Base-by-base conservation (phyloP, 2,888 invertebrate genomes). In the Lucinisca nassula region DNA sequence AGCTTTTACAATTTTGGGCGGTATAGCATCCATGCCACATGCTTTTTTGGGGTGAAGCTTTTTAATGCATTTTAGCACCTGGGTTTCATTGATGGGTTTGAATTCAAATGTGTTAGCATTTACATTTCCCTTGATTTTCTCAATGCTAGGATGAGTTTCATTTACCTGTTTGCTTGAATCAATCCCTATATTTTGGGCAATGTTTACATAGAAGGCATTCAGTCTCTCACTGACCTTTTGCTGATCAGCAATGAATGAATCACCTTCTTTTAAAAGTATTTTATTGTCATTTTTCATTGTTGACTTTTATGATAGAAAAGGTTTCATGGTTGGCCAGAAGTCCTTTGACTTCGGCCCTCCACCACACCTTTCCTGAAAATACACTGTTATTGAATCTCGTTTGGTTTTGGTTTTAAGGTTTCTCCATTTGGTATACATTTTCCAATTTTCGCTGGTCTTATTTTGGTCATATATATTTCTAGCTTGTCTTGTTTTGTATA, bases 151-250 rank as follows among this genome's bases (percentile, higher is more conserved):
- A 30, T 77, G 82, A 10, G n/a, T 24, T 2, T 49, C n/a, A 40
- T 70, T 37, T 21, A 55, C 30, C 21, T 4, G 32, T 1, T 4
- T 55, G 24, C 35, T n/a, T 51, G 2, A 17, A 12, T 77, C 37
- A 21, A 75, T 82, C 17, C 77, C 77, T 24, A 82, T 70, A 38
- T 77, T 76, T 76, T 77, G 45, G 24, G 82, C 82, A 27, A 82
- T 77, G 51, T 76, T 72, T 0, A 72, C 76, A 82, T 77, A 82
- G 35, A 77, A 82, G 45, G 75, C 24, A 45, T 82, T 82, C n/a
- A 82, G 21, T 6, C 27, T 37, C 27, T 75, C 30, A 58, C 75
- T 75, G 27, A 75, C 75, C 30, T 75, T 10, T 45, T 40, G 24
- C 32, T 79, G 67, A 27, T 79, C 32, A 30, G 27, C 73, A 35